Percentiles rank a stretch among this genome's conserved stretches.
phyloP scores from a whole-genome alignment of 1,140 invertebrate genomes.

The Calliphora vicina region DNA sequence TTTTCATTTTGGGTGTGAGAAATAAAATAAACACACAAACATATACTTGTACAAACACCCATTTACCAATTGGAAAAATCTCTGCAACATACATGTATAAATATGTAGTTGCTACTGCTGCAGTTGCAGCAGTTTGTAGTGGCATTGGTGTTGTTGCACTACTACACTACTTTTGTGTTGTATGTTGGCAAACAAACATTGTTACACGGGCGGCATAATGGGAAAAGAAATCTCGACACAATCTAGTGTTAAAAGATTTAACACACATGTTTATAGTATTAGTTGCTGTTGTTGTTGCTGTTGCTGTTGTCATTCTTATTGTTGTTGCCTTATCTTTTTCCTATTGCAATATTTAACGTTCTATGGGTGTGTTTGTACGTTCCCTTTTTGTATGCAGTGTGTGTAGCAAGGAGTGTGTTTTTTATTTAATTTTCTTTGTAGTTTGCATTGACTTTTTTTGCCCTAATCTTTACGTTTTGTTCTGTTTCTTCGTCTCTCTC shows the following conservation, averaged over 20 bases:
- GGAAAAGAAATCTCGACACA: background rate
- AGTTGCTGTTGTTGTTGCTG: background rate
- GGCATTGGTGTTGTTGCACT: background rate
- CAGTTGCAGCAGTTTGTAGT: background rate
- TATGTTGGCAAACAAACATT: background rate
- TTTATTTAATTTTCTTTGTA: background rate
- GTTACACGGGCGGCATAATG: too few species aligned
- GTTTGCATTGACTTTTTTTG: background rate
- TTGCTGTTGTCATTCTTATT: background rate
- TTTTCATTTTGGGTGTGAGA: background rate
- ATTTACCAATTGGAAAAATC: background rate
- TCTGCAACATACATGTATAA: background rate
- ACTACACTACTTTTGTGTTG: background rate
- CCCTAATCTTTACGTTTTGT: background rate
- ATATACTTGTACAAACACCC: background rate
- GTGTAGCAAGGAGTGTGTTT: background rate
- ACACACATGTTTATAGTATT: background rate
- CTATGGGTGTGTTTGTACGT: background rate
- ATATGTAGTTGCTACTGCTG: background rate
- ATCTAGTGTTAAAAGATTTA: conserved; percentile 1
- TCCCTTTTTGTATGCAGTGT: background rate
- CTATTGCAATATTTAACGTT: background rate
- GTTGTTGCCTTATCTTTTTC: background rate
- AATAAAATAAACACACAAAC: background rate
- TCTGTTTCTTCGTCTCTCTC: too few species aligned